Conservation (phyloP, 2,797 vertebrate genomes). For the Rhadinocentrus ornatus region DNA sequence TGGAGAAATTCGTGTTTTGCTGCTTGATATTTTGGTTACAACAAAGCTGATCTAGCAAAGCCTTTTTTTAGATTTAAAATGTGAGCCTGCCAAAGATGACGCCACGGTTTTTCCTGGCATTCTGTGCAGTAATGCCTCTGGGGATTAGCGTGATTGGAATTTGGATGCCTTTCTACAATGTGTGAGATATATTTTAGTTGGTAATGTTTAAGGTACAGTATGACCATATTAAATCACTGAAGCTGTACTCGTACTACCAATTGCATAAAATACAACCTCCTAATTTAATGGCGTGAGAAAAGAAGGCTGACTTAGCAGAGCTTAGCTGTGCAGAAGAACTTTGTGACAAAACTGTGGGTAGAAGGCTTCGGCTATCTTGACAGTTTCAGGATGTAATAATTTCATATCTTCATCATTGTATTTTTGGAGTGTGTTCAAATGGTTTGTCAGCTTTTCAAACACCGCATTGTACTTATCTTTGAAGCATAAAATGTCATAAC, state of each 20-base stretch:
- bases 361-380: neutral
- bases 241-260: neutral
- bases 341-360: neutral
- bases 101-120: slow-evolving; percentile 12
- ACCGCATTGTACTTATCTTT: neutral
- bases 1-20: slow-evolving; percentile 19
- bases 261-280: slow-evolving; percentile 2
- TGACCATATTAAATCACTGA: slow-evolving; percentile 4
- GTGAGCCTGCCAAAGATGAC: slow-evolving; percentile 16
- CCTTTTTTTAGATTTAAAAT: slow-evolving; percentile 5
- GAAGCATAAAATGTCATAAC: neutral
- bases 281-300: neutral
- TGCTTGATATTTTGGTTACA: slow-evolving; percentile 18
- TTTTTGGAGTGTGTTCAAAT: neutral
- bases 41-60: slow-evolving; percentile 4
- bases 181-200: slow-evolving; percentile 18
- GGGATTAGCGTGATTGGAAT: slow-evolving; percentile 8
- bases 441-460: neutral
- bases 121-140: slow-evolving; percentile 11
- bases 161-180: slow-evolving; percentile 2
- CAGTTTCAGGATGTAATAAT: slow-evolving; percentile 7
- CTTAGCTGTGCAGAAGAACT: neutral
- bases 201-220: slow-evolving; percentile 8
- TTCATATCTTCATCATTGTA: neutral
- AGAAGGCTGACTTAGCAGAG: neutral